phyloP scores from a whole-genome alignment of 1,140 invertebrate species.

The Musca domestica region DNA sequence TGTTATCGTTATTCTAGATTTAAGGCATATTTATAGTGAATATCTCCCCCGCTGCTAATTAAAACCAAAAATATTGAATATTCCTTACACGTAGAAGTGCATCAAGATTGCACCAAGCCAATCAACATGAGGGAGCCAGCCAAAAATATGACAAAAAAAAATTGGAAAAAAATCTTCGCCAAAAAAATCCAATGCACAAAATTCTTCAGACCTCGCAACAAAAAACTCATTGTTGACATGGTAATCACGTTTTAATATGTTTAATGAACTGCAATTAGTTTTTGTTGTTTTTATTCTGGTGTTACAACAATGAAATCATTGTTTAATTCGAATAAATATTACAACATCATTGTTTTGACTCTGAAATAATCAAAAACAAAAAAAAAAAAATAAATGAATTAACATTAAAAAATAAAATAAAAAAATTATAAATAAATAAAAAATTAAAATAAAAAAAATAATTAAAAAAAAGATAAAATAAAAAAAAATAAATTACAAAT shows the following conservation, averaged over 20 bases:
- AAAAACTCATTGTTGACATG: not conserved
- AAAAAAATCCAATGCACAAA: no score
- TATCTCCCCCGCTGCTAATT: not conserved
- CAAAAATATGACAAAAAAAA: not conserved
- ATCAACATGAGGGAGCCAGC: not conserved
- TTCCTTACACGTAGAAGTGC: not conserved
- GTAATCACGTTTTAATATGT: not conserved
- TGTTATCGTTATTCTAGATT: slow-evolving; percentile 9
- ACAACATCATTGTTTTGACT: not conserved
- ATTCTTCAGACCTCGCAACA: no score
- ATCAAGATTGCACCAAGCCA: not conserved
- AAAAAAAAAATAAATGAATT: not conserved
- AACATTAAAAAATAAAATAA: not conserved
- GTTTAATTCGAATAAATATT: not conserved
- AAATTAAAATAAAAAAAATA: no score
- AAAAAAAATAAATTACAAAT: no score
- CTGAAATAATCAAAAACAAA: not conserved
- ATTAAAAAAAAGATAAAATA: no score
- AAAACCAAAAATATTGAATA: not conserved
- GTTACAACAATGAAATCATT: slow-evolving; percentile 4
- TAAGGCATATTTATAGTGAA: not conserved
- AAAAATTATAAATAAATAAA: no score
- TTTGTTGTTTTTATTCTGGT: not conserved
- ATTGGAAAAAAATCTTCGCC: not conserved
- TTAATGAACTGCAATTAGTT: slow-evolving; percentile 13